Conservation (phyloP, 2,797 vertebrate genomes). For the Trichosurus vulpecula region DNA sequence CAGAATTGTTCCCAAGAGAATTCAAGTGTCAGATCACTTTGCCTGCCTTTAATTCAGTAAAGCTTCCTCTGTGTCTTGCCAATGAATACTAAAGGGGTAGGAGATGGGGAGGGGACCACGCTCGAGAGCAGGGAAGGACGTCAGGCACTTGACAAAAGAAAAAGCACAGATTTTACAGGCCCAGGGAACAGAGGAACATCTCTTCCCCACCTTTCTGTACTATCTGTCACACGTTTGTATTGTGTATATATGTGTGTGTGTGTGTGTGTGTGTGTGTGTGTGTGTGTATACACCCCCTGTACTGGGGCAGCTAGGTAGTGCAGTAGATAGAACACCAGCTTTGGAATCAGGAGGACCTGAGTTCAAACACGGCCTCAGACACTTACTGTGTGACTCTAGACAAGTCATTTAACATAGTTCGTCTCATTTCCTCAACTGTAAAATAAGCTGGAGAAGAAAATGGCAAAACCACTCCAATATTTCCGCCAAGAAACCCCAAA, state of each 20-base stretch:
- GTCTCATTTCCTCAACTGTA: not conserved
- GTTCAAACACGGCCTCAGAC: not conserved
- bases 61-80: constrained; percentile 50
- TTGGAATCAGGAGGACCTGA: not conserved
- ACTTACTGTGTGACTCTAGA: not conserved
- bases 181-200: not conserved
- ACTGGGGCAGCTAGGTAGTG: not conserved
- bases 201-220: not conserved
- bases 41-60: constrained; percentile 55
- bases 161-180: not conserved
- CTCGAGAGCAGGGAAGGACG: not conserved
- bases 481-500: not conserved
- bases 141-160: constrained; percentile 26
- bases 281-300: not conserved
- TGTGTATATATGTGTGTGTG: too few species aligned
- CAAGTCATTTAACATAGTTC: not conserved
- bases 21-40: constrained; percentile 70
- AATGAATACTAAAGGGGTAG: constrained; percentile 45
- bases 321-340: not conserved
- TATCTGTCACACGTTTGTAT: not conserved
- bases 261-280: too few species aligned
- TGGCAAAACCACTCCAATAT: not conserved
- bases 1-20: constrained; percentile 71
- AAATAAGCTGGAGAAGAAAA: not conserved
- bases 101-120: not conserved